phyloP scores from a whole-genome alignment of 2,888 invertebrate species.

The Dryobota labecula region DNA sequence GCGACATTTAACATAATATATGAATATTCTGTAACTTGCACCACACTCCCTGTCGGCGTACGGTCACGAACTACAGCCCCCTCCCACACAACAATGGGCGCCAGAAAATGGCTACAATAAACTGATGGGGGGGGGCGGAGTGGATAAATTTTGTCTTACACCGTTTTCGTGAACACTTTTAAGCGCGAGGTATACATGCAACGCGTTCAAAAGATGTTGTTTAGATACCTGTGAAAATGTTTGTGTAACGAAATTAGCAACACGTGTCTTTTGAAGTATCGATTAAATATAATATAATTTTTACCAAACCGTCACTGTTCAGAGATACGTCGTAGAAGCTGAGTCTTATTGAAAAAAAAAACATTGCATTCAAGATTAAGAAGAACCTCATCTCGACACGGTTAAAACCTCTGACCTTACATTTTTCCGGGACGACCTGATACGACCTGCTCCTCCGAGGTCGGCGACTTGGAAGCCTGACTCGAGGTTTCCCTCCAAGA shows the following conservation, averaged over 20 bases:
- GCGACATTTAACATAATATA: too few species aligned
- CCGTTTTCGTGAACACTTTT: constrained; percentile 61
- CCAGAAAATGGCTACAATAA: constrained; percentile 77
- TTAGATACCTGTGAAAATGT: not conserved
- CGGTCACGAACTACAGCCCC: constrained; percentile 70
- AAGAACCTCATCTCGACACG: not conserved
- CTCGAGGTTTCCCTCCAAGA: too few species aligned
- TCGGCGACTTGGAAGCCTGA: too few species aligned
- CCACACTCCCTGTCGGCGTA: constrained; percentile 53
- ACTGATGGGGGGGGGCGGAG: constrained; percentile 61
- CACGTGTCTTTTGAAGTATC: not conserved
- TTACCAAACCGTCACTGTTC: too few species aligned
- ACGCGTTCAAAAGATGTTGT: not conserved
- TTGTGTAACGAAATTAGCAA: not conserved
- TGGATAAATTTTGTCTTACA: constrained; percentile 74
- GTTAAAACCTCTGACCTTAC: too few species aligned
- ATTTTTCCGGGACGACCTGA: too few species aligned
- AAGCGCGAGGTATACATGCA: constrained; percentile 48
- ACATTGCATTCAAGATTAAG: not conserved
- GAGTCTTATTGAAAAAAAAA: not conserved
- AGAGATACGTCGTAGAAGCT: too few species aligned
- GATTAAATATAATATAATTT: not conserved
- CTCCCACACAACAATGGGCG: constrained; percentile 68
- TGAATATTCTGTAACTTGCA: too few species aligned
- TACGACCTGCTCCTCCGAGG: too few species aligned